Percentiles rank a stretch among this genome's conserved stretches.
These are phyloP conservation scores for Celastrina argiolus DNA, from an alignment of 2,888 invertebrate species.

Conservation along the genomic window DNA sequence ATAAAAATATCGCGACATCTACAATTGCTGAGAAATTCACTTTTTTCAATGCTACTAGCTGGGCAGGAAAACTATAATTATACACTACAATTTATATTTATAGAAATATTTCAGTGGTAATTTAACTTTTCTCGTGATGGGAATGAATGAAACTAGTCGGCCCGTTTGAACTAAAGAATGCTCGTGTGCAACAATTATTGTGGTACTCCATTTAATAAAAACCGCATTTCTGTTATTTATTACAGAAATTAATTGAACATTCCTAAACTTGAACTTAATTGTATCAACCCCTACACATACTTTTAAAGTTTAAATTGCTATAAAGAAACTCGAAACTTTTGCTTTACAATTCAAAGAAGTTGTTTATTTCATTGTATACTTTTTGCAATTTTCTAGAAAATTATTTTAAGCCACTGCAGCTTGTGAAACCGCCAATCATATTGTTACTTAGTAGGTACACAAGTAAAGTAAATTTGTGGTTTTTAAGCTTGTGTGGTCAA, in stretches of 20 bases:
- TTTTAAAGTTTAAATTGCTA: background rate
- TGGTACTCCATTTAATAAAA: background rate
- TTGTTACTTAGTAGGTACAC: background rate
- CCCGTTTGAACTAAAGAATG: background rate
- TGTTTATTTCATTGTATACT: background rate
- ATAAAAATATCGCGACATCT: conserved; percentile 28
- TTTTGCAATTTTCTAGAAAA: background rate
- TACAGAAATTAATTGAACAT: background rate
- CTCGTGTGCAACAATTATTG: background rate
- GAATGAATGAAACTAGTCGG: conserved; percentile 1
- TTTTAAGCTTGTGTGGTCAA: background rate
- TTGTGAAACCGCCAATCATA: background rate
- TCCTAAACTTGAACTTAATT: background rate
- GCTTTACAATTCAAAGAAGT: background rate
- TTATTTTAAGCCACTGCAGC: background rate
- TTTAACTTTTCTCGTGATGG: conserved; percentile 1
- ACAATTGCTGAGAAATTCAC: background rate
- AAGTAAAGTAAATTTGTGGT: background rate
- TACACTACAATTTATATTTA: conserved; percentile 12
- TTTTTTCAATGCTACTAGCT: background rate
- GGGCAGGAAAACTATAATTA: conserved; percentile 21
- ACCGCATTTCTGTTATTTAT: background rate
- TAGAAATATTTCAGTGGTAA: conserved; percentile 1
- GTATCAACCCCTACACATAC: background rate
- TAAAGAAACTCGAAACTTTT: background rate